A percentile compares a stretch with the other conserved stretches of the same genome.
Conservation (phyloP, 2,113 vertebrate species). For the Odontophorus gujanensis region DNA sequence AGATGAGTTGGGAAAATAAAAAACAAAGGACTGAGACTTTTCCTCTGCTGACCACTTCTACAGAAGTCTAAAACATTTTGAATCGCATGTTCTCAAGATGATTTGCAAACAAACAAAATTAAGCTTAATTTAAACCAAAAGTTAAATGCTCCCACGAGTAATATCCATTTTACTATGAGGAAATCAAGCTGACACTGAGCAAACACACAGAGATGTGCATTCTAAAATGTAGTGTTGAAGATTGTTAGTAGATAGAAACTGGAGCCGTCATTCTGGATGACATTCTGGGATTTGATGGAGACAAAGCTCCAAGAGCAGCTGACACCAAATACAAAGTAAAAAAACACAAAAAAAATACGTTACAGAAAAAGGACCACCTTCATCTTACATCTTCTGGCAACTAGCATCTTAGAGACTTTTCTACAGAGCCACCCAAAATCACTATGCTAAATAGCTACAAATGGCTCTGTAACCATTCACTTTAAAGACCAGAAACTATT, state of each 20-base stretch:
- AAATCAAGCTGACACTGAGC: background rate
- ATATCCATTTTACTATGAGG: background rate
- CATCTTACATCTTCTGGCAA: background rate
- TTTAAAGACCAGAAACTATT: background rate
- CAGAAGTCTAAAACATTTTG: background rate
- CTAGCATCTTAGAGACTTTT: background rate
- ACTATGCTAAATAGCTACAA: background rate
- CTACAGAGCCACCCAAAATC: background rate
- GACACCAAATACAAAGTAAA: background rate
- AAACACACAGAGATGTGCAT: background rate
- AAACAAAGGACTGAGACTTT: background rate
- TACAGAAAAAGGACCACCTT: background rate
- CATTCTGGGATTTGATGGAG: background rate
- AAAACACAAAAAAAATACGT: background rate
- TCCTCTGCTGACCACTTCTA: background rate
- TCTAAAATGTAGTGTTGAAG: background rate
- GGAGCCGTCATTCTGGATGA: accelerated
- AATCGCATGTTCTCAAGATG: background rate
- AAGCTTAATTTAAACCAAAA: background rate
- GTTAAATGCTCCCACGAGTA: background rate
- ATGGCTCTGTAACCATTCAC: background rate
- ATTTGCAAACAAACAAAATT: background rate
- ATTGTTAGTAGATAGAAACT: background rate
- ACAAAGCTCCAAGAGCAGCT: background rate
- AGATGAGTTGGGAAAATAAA: background rate